Evolutionary conservation across 1,140 invertebrate species (phyloP).

Genomic region (Nautilus pompilius): DNA sequence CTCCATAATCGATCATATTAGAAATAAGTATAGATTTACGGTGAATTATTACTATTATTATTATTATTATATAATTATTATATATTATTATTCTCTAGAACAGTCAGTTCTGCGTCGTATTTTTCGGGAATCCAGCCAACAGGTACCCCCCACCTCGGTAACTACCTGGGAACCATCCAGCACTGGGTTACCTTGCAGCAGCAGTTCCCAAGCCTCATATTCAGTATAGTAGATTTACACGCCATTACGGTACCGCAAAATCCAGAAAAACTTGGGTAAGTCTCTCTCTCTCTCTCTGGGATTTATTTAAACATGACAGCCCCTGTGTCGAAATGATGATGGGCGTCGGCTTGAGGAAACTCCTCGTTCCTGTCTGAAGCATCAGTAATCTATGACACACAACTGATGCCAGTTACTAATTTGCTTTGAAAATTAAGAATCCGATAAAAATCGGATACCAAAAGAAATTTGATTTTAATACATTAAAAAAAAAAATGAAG

Average conservation of each 20-base stretch:
- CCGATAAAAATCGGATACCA: no score
- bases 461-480: no score
- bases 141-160: slow-evolving; percentile 87
- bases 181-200: slow-evolving; percentile 85
- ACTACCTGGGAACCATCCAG: slow-evolving; percentile 91
- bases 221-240: slow-evolving; percentile 92
- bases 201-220: slow-evolving; percentile 60
- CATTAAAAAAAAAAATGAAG: no score
- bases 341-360: no score
- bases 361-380: no score
- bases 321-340: background rate
- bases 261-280: slow-evolving; percentile 61
- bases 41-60: background rate
- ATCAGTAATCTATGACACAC: no score
- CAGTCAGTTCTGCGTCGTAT: slow-evolving; percentile 16
- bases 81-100: background rate
- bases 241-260: slow-evolving; percentile 86
- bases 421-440: no score
- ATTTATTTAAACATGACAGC: no score
- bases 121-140: slow-evolving; percentile 96
- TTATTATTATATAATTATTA: background rate
- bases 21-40: background rate
- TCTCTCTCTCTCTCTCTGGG: no score
- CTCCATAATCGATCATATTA: background rate
- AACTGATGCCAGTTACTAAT: no score